Evolutionary conservation across 2,888 invertebrate genomes (phyloP).

Genomic region (Lasioglossum oenotherae): DNA sequence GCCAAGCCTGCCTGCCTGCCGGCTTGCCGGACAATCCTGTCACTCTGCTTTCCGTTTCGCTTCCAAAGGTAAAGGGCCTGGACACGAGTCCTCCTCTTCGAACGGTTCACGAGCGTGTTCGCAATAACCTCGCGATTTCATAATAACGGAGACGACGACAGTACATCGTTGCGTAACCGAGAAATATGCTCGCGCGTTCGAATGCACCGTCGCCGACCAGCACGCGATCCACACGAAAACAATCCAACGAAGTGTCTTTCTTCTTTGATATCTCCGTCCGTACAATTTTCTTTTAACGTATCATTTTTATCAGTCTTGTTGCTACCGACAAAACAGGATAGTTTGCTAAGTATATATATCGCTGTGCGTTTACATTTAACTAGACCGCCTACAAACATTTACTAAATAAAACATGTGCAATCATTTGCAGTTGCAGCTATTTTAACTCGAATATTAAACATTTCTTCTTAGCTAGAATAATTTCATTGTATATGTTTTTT

Average conservation of each 20-base stretch:
- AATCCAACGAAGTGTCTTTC: slow-evolving; percentile 3
- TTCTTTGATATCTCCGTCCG: not conserved
- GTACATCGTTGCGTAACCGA: slow-evolving; percentile 46
- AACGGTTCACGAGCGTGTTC: not conserved
- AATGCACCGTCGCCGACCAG: slow-evolving; percentile 15
- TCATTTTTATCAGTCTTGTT: not conserved
- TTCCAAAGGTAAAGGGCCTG: not conserved
- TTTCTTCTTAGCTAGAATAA: too few relatives aligned
- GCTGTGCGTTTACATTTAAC: too few relatives aligned
- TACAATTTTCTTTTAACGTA: not conserved
- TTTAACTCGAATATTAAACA: too few relatives aligned
- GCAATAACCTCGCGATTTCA: not conserved
- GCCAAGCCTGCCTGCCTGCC: not conserved
- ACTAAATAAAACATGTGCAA: too few relatives aligned
- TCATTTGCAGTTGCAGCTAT: too few relatives aligned
- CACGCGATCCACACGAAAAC: slow-evolving; percentile 51
- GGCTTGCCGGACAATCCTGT: slow-evolving; percentile 3
- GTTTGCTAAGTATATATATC: too few relatives aligned
- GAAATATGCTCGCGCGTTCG: slow-evolving; percentile 56
- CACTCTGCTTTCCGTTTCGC: not conserved
- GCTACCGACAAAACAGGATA: not conserved
- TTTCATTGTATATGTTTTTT: too few relatives aligned
- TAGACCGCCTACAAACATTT: too few relatives aligned
- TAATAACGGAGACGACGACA: not conserved
- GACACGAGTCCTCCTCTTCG: not conserved